Percentiles rank a stretch among this genome's conserved stretches.
phyloP scores from a whole-genome alignment of 37 sponge, comb jelly and placozoan species.

The Petrosia ficiformis region DNA sequence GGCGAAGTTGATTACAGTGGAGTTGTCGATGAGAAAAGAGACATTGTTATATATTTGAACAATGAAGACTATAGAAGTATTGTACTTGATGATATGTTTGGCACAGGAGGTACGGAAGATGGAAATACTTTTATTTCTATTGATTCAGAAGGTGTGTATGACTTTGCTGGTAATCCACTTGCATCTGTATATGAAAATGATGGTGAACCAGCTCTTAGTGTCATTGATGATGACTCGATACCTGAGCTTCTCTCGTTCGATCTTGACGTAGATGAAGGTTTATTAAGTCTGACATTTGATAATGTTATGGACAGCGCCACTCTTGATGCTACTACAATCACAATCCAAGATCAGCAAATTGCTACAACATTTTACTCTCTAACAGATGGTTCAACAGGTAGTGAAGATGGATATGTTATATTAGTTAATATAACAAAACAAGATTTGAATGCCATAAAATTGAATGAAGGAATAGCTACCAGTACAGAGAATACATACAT shows the following conservation, averaged over 20 bases:
- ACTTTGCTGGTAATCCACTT: conserved; percentile 74
- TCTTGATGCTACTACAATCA: conserved; percentile 45
- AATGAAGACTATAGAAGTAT: conserved; percentile 60
- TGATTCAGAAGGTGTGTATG: conserved; percentile 41
- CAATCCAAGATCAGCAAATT: conserved; percentile 37
- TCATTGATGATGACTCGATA: conserved; percentile 26
- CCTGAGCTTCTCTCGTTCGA: conserved; percentile 63
- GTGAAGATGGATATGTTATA: conserved; percentile 53
- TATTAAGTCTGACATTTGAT: conserved; percentile 70
- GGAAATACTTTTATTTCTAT: conserved; percentile 46
- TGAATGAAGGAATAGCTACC: conserved; percentile 60
- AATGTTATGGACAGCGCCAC: conserved; percentile 73
- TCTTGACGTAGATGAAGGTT: conserved; percentile 72
- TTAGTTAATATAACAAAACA: conserved; percentile 35
- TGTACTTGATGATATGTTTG: conserved; percentile 44
- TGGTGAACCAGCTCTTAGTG: conserved; percentile 10
- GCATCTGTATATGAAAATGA: conserved; percentile 15
- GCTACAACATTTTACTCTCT: conserved; percentile 24
- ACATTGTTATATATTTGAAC: conserved; percentile 35
- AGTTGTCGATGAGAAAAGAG: conserved; percentile 28
- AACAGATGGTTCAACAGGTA: conserved; percentile 44
- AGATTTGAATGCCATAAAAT: conserved; percentile 88
- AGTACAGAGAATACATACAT: conserved; percentile 55
- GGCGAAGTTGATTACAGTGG: conserved; percentile 54
- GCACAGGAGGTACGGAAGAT: not conserved